Percentiles rank a stretch among this genome's conserved stretches.
phyloP scores from a whole-genome alignment of 2,113 vertebrate species.

The Nothobranchius kuhntae region DNA sequence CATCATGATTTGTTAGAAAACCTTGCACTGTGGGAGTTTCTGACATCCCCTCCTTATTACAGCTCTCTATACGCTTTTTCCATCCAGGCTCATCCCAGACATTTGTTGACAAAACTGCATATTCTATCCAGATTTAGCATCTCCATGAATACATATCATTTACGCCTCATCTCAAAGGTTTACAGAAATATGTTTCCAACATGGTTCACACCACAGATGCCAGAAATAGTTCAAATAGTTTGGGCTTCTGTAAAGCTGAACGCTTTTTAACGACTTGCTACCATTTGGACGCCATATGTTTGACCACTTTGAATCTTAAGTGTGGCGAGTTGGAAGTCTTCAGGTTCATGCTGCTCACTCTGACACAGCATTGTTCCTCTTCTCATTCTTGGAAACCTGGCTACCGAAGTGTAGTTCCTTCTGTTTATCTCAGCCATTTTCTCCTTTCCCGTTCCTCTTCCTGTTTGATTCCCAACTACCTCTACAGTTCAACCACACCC shows the following conservation, averaged over 20 bases:
- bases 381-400: slow-evolving; percentile 22
- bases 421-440: slow-evolving; percentile 24
- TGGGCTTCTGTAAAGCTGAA: neutral
- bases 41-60: neutral
- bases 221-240: neutral
- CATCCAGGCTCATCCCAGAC: neutral
- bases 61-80: neutral
- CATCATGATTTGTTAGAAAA: slow-evolving; percentile 8
- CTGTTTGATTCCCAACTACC: slow-evolving; percentile 8
- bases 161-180: neutral
- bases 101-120: neutral
- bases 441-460: slow-evolving; percentile 33
- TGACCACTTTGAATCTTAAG: neutral
- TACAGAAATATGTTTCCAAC: neutral
- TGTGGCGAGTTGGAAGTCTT: neutral
- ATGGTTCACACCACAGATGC: neutral
- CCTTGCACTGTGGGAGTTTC: slow-evolving; percentile 18
- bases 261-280: neutral
- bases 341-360: neutral
- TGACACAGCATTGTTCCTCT: neutral
- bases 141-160: neutral
- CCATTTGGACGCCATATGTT: neutral
- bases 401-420: slow-evolving; percentile 6
- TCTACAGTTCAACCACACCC: slow-evolving; percentile 5
- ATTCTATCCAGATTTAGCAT: neutral